A percentile compares a stretch with the other conserved stretches of the same genome.
Evolutionary conservation across 1,140 invertebrate species (phyloP).

Genomic region (Campoletis sonorensis): DNA sequence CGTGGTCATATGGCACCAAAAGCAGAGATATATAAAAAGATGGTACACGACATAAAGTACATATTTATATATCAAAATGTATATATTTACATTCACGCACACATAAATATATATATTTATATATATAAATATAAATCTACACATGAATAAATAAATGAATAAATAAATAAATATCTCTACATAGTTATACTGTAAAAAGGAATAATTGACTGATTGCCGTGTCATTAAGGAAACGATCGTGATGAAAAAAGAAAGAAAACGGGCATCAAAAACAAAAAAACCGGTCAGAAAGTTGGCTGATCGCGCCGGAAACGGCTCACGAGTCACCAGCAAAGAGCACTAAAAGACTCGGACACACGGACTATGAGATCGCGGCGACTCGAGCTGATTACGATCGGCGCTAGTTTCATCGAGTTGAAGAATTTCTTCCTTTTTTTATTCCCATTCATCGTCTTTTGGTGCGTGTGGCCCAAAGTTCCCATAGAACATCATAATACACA

Average conservation of each 20-base stretch:
- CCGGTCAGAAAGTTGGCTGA: constrained; percentile 43
- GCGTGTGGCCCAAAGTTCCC: background rate
- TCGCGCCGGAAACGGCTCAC: constrained; percentile 36
- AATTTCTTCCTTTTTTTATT: constrained; percentile 25
- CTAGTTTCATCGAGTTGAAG: constrained; percentile 43
- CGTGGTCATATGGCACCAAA: background rate
- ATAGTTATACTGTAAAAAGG: background rate
- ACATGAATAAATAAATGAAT: no score
- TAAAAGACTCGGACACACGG: constrained; percentile 31
- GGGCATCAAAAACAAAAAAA: constrained; percentile 21
- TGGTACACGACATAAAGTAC: constrained; percentile 15
- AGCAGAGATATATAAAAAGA: constrained; percentile 4
- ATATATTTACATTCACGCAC: no score
- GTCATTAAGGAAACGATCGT: constrained; percentile 42
- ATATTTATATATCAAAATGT: background rate
- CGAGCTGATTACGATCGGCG: constrained; percentile 41
- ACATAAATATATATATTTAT: background rate
- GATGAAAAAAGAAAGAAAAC: background rate
- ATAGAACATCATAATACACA: background rate
- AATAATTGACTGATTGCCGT: constrained; percentile 47
- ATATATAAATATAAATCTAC: background rate
- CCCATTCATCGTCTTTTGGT: background rate
- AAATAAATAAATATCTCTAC: background rate
- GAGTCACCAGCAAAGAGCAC: background rate
- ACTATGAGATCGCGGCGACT: background rate